These are phyloP conservation scores for Uria aalge DNA, from an alignment of 2,113 vertebrate genomes.

Conservation along the genomic window DNA sequence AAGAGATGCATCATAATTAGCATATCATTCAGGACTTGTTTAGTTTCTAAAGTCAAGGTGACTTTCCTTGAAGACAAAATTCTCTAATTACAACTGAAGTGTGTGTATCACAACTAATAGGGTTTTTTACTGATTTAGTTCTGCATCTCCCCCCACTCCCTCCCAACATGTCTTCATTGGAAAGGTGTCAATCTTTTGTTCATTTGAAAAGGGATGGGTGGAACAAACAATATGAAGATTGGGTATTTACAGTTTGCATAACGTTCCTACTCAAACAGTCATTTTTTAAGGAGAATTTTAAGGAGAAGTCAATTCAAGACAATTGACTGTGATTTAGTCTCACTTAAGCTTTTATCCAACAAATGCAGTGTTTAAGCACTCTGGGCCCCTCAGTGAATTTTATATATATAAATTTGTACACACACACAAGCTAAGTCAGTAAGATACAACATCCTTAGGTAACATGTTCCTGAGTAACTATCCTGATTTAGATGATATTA, in stretches of 20 bases:
- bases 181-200: neutral
- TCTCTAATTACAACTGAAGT: neutral
- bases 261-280: neutral
- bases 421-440: neutral
- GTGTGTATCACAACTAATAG: neutral
- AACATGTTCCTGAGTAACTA: neutral
- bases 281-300: neutral
- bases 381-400: neutral
- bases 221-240: neutral
- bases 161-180: neutral
- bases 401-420: neutral
- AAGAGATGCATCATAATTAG: constrained; percentile 48
- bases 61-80: constrained; percentile 36
- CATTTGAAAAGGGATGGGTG: neutral
- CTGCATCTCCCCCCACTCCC: neutral
- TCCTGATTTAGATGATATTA: neutral
- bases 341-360: neutral
- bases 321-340: neutral
- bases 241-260: neutral
- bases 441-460: neutral
- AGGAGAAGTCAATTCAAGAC: neutral
- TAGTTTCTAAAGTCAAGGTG: constrained; percentile 57
- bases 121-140: neutral
- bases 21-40: constrained; percentile 26
- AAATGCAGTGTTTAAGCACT: neutral